These are phyloP conservation scores for Crotophaga sulcirostris DNA, from an alignment of 2,113 vertebrate species.

Conservation along the genomic window DNA sequence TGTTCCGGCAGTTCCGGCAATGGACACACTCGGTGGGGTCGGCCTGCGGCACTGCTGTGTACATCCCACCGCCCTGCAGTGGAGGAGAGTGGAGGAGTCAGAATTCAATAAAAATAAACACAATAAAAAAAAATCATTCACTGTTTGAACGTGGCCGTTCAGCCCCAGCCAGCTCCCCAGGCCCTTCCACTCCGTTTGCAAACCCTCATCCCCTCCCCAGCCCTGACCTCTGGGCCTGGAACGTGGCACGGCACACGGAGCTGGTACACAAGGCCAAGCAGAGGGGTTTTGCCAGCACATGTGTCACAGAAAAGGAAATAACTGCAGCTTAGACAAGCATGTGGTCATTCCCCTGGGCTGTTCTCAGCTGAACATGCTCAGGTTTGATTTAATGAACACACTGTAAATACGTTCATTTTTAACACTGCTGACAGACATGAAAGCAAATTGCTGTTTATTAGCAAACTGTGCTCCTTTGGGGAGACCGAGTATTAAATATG, in stretches of 20 bases:
- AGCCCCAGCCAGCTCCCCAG: no score
- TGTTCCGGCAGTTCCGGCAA: slow-evolving; percentile 95
- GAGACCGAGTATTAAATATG: background rate
- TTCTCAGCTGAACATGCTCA: slow-evolving; percentile 13
- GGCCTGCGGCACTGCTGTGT: slow-evolving; percentile 80
- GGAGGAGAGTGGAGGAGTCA: no score
- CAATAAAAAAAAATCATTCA: background rate
- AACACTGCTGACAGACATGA: slow-evolving; percentile 12
- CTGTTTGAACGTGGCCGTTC: rapidly evolving
- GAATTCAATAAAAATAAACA: no score
- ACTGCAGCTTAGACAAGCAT: slow-evolving; percentile 7
- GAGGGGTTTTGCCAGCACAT: background rate
- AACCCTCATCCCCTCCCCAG: background rate
- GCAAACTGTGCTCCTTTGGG: background rate
- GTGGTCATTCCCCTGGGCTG: slow-evolving; percentile 56
- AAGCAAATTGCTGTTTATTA: background rate
- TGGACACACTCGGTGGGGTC: slow-evolving; percentile 86
- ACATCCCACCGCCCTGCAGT: slow-evolving; percentile 83
- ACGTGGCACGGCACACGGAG: background rate
- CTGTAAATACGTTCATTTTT: slow-evolving; percentile 51
- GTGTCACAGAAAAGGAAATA: slow-evolving; percentile 48
- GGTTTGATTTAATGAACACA: slow-evolving; percentile 18
- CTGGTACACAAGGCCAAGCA: background rate
- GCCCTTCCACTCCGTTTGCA: background rate
- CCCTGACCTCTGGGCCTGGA: background rate